These are phyloP conservation scores for Zophobas atratus DNA, from an alignment of 1,140 invertebrate species.

Conservation along the genomic window DNA sequence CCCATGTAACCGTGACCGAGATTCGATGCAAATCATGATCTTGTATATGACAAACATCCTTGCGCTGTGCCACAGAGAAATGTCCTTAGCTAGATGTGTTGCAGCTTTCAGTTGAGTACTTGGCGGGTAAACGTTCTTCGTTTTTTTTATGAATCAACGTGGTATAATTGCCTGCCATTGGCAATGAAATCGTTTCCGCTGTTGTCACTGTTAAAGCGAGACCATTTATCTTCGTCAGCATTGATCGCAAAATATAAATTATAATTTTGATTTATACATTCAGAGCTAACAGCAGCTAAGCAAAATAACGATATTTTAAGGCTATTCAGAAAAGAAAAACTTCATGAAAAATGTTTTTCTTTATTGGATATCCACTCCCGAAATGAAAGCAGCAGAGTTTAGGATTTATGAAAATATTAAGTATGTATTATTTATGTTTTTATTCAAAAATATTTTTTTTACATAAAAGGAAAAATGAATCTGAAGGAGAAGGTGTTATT, in stretches of 20 bases:
- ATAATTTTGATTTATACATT: conserved; percentile 27
- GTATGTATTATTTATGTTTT: too few species aligned
- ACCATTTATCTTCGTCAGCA: conserved; percentile 25
- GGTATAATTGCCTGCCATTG: conserved; percentile 35
- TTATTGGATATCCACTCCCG: too few species aligned
- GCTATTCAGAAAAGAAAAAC: neutral
- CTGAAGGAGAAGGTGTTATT: too few species aligned
- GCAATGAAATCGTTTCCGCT: conserved; percentile 35
- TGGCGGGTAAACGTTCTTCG: conserved; percentile 13
- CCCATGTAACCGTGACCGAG: conserved; percentile 39
- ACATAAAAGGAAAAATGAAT: too few species aligned
- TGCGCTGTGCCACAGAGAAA: conserved; percentile 32
- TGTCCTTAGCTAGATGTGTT: conserved; percentile 19
- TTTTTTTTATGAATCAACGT: conserved; percentile 36
- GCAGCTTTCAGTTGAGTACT: conserved; percentile 15
- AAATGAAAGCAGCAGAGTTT: too few species aligned
- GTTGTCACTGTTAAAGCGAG: conserved; percentile 16
- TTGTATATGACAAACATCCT: conserved; percentile 24
- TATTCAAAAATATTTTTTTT: too few species aligned
- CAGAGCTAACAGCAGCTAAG: conserved; percentile 10
- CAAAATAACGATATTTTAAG: conserved; percentile 11
- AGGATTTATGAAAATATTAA: too few species aligned
- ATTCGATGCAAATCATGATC: conserved; percentile 43
- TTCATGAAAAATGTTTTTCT: conserved; percentile 22
- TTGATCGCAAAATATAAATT: conserved; percentile 35